Evolutionary conservation across 2,888 invertebrate genomes (phyloP), one percentile per base, ranked within the genome.

Genomic region (Hirtodrosophila cameraria): DNA sequence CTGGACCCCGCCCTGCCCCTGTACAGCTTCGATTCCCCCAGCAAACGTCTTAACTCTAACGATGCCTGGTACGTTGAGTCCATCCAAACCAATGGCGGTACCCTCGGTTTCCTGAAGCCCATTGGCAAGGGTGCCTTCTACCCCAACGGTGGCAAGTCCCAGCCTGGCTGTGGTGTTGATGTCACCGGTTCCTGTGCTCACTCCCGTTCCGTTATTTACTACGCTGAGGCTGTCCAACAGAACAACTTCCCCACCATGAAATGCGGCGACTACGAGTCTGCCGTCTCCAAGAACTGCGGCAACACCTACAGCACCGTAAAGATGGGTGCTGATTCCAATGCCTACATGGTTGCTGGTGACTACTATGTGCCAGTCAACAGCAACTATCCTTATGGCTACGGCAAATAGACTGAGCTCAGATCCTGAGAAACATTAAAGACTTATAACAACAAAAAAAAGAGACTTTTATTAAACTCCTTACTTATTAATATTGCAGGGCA

Each of bases 101-200:
- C 12, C 1, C 60, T 89, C 11, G 90, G 91, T 1, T 89, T 89
- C 72, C 64, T 87, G 7, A 64, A 75, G 61, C 90, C 90, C 27
- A 86, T 90, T 18, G 90, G 90, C 54, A 91, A 91, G 88, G 91
- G 91, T 85, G 91, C 91, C 84, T 92, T 92, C 90, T 92, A 92
- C 90, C 92, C 92, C 86, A 92, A 92, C 90, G 90, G 90, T 63
- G 90, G 92, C 89, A 91, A 92, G 89, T 91, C 91, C 88, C 93
- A 93, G 90, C 89, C 91, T 71, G 92, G 92, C 88, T 92, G 92
- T 90, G 90, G 89, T 71, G 75, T 84, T 64, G 90, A 89, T 88
- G 28, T 87, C 28, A 87, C 84, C 65, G 89, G 88, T 27, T 64
- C 73, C 30, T 92, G 92, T 69, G 81, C 92, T 0, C 92, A 92